Evolutionary conservation across 2,888 invertebrate species (phyloP), one percentile per base, ranked within the genome.

Genomic region (Plutella xylostella): DNA sequence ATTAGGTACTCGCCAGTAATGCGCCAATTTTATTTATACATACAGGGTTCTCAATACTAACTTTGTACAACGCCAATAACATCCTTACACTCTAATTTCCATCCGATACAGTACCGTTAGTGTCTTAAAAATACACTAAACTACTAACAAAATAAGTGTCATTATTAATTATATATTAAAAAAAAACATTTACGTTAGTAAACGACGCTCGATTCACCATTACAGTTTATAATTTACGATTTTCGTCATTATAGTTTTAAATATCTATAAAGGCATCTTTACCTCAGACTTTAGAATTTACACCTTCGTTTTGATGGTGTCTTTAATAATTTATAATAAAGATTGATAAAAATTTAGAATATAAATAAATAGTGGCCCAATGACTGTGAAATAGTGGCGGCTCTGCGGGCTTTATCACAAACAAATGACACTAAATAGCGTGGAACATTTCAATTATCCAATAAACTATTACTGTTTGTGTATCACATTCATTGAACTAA

Each of bases 1-100:
- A 79, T 83, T 78, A 83, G 83, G 83, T 83, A 83, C 83, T 82
- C 82, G 79, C 82, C 80, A 83, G 83, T 82, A 83, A 83, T 83
- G 83, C 83, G 83, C 82, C 82, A 80, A 83, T 79, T 75, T 75
- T 69, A 69, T 72, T 71, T 77, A 77, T 65, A n/a, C n/a, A n/a
- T n/a, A 49, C 49, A 46, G 22, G 43, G 71, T 63, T 65, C 74
- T 78, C 76, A 77, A 76, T 74, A 77, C 75, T 77, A 74, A 72
- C 69, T 80, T 82, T 83, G 80, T 82, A 83, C 83, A 82, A 77
- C 71, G 74, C 79, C 80, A 77, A 79, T 77, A 79, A 74, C 72
- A 72, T 72, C 58, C 72, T 76, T 79, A 79, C 63, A 66, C 62
- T 68, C 74, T 80, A 79, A 61, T 62, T 69, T 60, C 66, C 66